Evolutionary conservation across 2,888 invertebrate species (phyloP), one percentile per base, ranked within the genome.

Genomic region (Oscheius onirici): DNA sequence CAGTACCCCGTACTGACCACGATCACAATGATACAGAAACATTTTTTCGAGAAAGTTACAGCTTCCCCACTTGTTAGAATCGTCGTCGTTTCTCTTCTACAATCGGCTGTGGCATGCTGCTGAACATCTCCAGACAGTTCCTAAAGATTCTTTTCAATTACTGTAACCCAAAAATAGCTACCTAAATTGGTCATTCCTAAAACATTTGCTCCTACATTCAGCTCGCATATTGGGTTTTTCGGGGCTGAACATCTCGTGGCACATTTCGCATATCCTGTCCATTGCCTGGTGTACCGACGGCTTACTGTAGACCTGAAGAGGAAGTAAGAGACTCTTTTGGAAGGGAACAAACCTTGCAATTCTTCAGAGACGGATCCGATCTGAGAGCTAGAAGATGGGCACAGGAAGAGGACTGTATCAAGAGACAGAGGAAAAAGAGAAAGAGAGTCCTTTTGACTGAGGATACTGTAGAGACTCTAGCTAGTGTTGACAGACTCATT

Each of bases 161-260:
- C n/a, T 22, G 2, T 20, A 49, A 10, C 34, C 3, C 40, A 3
- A 57, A 40, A 6, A 52, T 5, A 44, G 8, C 22, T 17, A 69
- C 69, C 69, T 71, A 75, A 84, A 84, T 20, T 78, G 75, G 13
- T 75, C 73, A 46, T 80, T 78, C 41, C 77, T 70, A 77, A 81
- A 84, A 69, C 84, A 84, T 40, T 83, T 81, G 6, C 80, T 72
- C 13, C 77, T 66, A 72, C 84, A 84, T 40, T 83, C 83, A 41
- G 79, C 74, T 26, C 82, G 72, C 70, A 83, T 72, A 61, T 83
- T 82, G 11, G 83, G 83, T 60, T 74, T 69, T 40, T 79, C 72
- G 54, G 79, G 76, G 11, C 80, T 81, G 69, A 79, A 84, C 81
- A 84, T 83, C 46, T 84, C 84, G 61, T 84, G 83, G 65, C 84